A percentile compares a stretch with the other conserved stretches of the same genome.
Conservation (phyloP, 2,113 vertebrate species). For the Theropithecus gelada region DNA sequence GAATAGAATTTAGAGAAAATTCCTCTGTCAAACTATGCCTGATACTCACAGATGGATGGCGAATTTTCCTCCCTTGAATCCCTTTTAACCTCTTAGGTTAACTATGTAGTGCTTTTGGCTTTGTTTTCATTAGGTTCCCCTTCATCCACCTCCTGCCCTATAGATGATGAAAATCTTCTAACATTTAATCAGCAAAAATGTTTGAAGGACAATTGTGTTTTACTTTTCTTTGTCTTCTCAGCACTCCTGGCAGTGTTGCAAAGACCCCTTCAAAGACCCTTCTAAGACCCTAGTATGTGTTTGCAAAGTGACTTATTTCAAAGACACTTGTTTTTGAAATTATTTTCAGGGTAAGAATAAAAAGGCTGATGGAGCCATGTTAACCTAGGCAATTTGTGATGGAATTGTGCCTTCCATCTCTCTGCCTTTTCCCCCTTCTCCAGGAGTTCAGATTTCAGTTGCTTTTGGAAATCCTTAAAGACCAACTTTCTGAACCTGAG, state of each 20-base stretch:
- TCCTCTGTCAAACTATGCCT: neutral
- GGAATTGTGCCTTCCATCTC: neutral
- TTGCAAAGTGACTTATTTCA: neutral
- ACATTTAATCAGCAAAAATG: neutral
- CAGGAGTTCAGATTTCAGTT: neutral
- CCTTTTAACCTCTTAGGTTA: neutral
- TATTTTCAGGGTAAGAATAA: neutral
- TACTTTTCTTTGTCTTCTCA: neutral
- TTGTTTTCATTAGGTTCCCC: neutral
- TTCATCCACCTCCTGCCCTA: rapidly evolving
- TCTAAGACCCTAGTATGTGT: neutral
- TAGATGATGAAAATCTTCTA: neutral
- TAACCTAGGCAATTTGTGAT: neutral
- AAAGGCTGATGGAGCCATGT: neutral
- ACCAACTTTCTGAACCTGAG: neutral
- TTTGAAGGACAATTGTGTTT: neutral
- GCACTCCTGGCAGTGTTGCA: neutral
- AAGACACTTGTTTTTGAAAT: conserved; percentile 13
- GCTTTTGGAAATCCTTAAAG: neutral
- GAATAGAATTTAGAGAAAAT: neutral
- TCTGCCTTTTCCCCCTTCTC: neutral
- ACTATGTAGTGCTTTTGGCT: neutral
- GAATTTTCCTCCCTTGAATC: neutral
- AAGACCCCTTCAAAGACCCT: neutral
- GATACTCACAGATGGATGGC: neutral